A percentile compares a stretch with the other conserved stretches of the same genome.
Conservation (phyloP, 2,113 vertebrate species). For the Lota lota region DNA sequence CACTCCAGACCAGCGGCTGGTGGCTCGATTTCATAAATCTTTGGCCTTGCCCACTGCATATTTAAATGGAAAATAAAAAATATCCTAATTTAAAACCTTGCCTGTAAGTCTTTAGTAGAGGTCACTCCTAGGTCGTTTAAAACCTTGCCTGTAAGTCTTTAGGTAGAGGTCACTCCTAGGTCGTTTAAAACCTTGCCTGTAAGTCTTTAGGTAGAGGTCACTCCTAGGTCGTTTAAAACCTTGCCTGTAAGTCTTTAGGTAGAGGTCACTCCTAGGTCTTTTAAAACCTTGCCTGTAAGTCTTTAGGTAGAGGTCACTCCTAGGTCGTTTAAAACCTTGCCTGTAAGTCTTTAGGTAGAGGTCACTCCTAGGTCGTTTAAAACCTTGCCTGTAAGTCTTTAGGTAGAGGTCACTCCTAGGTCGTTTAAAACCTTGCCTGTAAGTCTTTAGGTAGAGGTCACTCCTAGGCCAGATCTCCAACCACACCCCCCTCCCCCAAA, state of each 20-base stretch:
- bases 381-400: conserved; percentile 1
- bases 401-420: no score
- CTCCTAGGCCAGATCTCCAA: no score
- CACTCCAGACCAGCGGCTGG: conserved; percentile 5
- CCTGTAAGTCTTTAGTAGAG: not conserved
- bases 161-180: no score
- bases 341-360: not conserved
- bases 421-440: no score
- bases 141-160: not conserved
- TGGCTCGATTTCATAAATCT: conserved; percentile 14
- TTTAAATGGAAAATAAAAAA: conserved; percentile 14
- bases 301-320: no score
- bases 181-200: conserved; percentile 10
- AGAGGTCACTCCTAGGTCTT: no score
- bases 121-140: not conserved
- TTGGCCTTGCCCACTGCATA: conserved; percentile 12
- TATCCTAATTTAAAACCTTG: conserved; percentile 17
- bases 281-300: no score
- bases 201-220: no score
- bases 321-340: conserved; percentile 5
- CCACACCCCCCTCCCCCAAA: no score
- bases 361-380: conserved; percentile 12
- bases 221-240: conserved; percentile 16
- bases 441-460: no score
- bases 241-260: not conserved